Evolutionary conservation across 1,140 invertebrate genomes (phyloP), one percentile per base, ranked within the genome.

Genomic region (Zaprionus vittiger): DNA sequence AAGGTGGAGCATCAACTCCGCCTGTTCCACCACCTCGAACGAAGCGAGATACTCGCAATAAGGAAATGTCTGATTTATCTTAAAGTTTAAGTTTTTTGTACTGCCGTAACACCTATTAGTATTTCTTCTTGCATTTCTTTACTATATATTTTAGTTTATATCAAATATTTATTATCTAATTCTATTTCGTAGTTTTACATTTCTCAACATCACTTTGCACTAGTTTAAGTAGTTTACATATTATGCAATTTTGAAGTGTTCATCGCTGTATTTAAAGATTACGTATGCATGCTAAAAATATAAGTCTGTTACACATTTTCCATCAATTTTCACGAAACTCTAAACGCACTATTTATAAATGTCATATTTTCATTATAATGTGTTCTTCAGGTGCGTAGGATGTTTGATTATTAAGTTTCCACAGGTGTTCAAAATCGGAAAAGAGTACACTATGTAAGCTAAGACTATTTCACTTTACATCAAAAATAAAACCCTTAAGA

Each of bases 11-110:
- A 34, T 57, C 72, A 37, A 9, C 17, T 61, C 87, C 91, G 31
- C 94, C 94, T 22, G 79, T 94, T 31, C 93, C 93, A 49, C 94
- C 94, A 15, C 94, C 94, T 15, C 89, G 94, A 73, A 92, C 91
- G 17, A 94, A 93, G 87, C 93, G 93, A 84, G 92, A 76, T 9
- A 71, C 69, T 4, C 74, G 77, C 28, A 38, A 61, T n/a, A 75
- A 73, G 49, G 73, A 83, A 44, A 67, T 78, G 52, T 67, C 67
- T 22, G 64, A 62, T 41, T 37, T 68, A 62, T 44, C 47, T 57
- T 70, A 62, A 69, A 26, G n/a, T 26, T 44, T 1, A 17, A 12
- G 1, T 12, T 68, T 11, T 15, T 59, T 22, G 9, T 34, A 66
- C 38, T 47, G 15, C n/a, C 49, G 52, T 22, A 22, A 47, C n/a